Evolutionary conservation across 2,113 vertebrate species (phyloP).

Genomic region (Anser brachyrhynchus): DNA sequence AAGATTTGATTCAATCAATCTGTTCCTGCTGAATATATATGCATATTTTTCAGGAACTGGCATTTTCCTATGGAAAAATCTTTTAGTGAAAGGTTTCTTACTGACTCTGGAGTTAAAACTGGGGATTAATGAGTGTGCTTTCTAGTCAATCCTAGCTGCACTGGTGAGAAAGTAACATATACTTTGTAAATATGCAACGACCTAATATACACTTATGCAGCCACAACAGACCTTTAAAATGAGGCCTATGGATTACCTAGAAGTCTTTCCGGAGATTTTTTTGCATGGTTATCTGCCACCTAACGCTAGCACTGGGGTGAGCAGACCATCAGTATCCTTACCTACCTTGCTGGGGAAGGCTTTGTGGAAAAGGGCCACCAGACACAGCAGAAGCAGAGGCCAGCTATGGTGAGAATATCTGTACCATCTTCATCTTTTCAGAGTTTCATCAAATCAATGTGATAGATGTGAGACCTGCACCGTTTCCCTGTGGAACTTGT

Average conservation of each 20-base stretch:
- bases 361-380: neutral
- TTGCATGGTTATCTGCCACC: fast-evolving
- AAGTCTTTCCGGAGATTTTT: neutral
- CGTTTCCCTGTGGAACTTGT: neutral
- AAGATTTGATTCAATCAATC: slow-evolving; percentile 15
- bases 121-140: neutral
- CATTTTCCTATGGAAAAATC: slow-evolving; percentile 16
- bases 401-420: neutral
- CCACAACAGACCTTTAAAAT: neutral
- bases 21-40: slow-evolving; percentile 32
- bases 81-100: neutral
- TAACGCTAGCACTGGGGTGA: neutral
- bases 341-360: neutral
- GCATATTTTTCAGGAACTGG: slow-evolving; percentile 19
- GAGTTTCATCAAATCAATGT: neutral
- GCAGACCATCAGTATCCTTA: neutral
- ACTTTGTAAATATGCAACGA: neutral
- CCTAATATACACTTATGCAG: neutral
- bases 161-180: neutral
- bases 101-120: neutral
- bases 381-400: neutral
- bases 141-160: neutral
- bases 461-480: neutral
- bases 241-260: neutral
- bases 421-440: neutral